Evolutionary conservation across 2,113 vertebrate genomes (phyloP).

Genomic region (Saimiri boliviensis): DNA sequence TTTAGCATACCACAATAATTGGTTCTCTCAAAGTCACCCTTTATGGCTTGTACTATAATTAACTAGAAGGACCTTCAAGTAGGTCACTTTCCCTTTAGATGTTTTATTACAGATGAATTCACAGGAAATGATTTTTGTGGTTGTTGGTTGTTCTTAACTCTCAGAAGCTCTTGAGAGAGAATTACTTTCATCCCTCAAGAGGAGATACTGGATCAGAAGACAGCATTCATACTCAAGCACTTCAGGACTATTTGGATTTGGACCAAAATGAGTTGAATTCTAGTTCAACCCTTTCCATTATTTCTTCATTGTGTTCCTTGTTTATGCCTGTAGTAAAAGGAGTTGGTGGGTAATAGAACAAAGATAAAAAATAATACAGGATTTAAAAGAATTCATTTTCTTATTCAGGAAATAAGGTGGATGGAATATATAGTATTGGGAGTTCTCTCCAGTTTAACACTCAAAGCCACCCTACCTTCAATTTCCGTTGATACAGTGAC

Average conservation of each 20-base stretch:
- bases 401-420: neutral
- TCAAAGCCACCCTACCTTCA: neutral
- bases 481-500: neutral
- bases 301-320: neutral
- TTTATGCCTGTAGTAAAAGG: neutral
- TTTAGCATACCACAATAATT: slow-evolving; percentile 27
- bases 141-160: slow-evolving; percentile 34
- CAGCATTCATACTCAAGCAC: neutral
- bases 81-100: neutral
- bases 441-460: neutral
- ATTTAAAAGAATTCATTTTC: slow-evolving; percentile 44
- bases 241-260: neutral
- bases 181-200: slow-evolving; percentile 10
- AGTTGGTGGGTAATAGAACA: neutral
- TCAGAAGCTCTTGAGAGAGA: slow-evolving; percentile 4
- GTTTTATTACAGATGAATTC: neutral
- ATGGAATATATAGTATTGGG: neutral
- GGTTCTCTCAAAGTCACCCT: neutral
- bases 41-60: neutral
- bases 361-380: slow-evolving; percentile 23
- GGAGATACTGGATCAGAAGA: neutral
- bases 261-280: neutral
- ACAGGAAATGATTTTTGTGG: slow-evolving; percentile 7
- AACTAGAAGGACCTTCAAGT: neutral
- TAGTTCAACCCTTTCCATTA: neutral